These are phyloP conservation scores for Eulemur mongoz DNA, from an alignment of 2,797 vertebrate species.

Conservation along the genomic window DNA sequence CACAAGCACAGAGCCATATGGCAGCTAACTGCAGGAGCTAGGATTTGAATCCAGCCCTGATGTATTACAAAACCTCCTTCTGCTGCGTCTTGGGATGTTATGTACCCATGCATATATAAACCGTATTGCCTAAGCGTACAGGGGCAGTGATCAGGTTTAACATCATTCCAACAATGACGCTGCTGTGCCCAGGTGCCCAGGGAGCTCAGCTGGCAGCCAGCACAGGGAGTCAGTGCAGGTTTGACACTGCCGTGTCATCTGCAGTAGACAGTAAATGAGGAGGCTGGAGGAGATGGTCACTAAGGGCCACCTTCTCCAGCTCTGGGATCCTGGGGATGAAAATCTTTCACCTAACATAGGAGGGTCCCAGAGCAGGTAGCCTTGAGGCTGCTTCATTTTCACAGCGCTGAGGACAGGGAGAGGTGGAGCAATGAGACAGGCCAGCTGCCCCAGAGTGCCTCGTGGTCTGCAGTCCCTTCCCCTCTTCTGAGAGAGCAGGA, in stretches of 20 bases:
- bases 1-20: background rate
- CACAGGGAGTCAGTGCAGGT: background rate
- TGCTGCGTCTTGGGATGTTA: background rate
- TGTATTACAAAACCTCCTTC: background rate
- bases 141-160: background rate
- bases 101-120: background rate
- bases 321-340: background rate
- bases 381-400: background rate
- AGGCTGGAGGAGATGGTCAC: background rate
- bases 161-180: background rate
- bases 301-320: background rate
- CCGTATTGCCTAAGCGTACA: background rate
- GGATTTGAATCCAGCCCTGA: background rate
- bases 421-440: background rate
- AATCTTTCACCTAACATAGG: background rate
- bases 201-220: background rate
- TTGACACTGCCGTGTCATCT: background rate
- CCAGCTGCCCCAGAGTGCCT: rapidly evolving
- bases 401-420: background rate
- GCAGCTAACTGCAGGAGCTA: background rate
- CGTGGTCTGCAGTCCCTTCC: rapidly evolving
- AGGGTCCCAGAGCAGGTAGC: background rate
- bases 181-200: background rate
- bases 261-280: background rate
- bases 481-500: background rate